A percentile compares a stretch with the other conserved stretches of the same genome.
Evolutionary conservation across 2,113 vertebrate species (phyloP).

Genomic region (Puma concolor): DNA sequence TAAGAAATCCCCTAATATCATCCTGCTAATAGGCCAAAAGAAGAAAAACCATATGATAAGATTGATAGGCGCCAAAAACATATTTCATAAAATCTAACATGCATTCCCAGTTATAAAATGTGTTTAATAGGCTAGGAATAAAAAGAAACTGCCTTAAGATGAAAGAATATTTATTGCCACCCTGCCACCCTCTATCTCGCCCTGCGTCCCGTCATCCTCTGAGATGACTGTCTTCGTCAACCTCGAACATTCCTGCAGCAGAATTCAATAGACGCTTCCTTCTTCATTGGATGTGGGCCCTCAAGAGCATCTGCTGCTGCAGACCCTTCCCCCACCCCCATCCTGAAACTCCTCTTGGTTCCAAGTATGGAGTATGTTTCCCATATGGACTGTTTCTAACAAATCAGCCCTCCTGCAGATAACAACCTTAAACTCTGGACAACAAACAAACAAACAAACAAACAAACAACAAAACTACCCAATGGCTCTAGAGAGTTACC

Average conservation of each 20-base stretch:
- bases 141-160: neutral
- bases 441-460: too few species aligned
- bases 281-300: neutral
- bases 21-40: neutral
- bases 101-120: neutral
- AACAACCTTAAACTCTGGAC: neutral
- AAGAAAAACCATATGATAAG: neutral
- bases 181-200: neutral
- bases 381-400: neutral
- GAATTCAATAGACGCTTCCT: rapidly evolving
- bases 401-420: neutral
- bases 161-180: neutral
- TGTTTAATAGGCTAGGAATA: too few species aligned
- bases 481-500: neutral
- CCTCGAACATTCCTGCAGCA: too few species aligned
- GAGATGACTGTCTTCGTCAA: too few species aligned
- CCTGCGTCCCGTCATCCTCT: rapidly evolving
- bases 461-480: neutral
- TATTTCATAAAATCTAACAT: neutral
- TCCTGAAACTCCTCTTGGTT: neutral
- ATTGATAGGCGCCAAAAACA: neutral
- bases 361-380: neutral
- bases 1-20: neutral
- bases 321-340: neutral
- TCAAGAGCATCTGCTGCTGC: neutral